These are phyloP conservation scores for Seira musarum DNA, from an alignment of 2,888 invertebrate species.

Conservation along the genomic window DNA sequence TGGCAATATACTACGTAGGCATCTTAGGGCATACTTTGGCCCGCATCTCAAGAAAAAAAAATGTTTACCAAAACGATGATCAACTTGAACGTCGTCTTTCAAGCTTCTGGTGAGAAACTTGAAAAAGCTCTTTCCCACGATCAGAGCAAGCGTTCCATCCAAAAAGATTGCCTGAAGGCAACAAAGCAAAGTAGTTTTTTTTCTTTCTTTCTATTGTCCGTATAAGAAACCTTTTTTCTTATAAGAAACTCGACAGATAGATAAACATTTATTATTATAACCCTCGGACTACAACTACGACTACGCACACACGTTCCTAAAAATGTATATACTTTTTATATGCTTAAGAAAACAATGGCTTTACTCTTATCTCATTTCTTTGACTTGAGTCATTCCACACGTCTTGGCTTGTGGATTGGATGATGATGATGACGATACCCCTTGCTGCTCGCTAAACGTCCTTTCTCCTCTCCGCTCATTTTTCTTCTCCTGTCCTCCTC, in stretches of 20 bases:
- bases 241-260: no score
- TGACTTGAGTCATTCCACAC: slow-evolving; percentile 58
- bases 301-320: no score
- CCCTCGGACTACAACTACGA: no score
- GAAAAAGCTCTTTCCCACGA: slow-evolving; percentile 62
- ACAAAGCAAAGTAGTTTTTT: slow-evolving; percentile 51
- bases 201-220: slow-evolving; percentile 41
- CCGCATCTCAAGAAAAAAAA: slow-evolving; percentile 50
- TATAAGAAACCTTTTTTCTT: no score
- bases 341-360: slow-evolving; percentile 41
- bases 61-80: slow-evolving; percentile 66
- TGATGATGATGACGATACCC: slow-evolving; percentile 51
- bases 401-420: slow-evolving; percentile 53
- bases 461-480: slow-evolving; percentile 44
- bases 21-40: slow-evolving; percentile 34
- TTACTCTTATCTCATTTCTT: slow-evolving; percentile 48
- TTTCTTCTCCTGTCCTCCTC: no score
- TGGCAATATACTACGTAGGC: slow-evolving; percentile 18
- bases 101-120: neutral
- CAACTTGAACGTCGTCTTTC: slow-evolving; percentile 17
- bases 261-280: no score
- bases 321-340: slow-evolving; percentile 33
- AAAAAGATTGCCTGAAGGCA: slow-evolving; percentile 60
- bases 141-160: slow-evolving; percentile 43
- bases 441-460: slow-evolving; percentile 52